phyloP scores from a whole-genome alignment of 2,797 vertebrate species.

The Sebastes glaucus region DNA sequence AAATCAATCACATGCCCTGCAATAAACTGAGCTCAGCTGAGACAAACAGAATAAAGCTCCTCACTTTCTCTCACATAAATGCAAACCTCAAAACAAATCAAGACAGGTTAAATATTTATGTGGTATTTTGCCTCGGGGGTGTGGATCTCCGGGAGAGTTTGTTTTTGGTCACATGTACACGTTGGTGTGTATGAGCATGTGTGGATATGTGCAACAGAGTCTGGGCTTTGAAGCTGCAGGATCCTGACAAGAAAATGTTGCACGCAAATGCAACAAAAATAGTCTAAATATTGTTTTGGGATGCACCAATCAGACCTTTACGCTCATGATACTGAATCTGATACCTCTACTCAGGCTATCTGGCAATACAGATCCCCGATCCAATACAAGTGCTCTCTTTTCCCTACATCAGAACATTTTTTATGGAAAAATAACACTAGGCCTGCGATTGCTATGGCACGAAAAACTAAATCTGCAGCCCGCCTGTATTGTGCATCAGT shows the following conservation, averaged over 20 bases:
- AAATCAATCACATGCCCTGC: not conserved
- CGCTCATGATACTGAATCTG: not conserved
- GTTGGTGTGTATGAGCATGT: not conserved
- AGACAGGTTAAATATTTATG: conserved; percentile 5
- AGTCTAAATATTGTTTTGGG: not conserved
- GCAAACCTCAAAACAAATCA: conserved; percentile 16
- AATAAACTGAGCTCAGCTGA: conserved; percentile 12
- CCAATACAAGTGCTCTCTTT: not conserved
- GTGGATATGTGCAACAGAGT: not conserved
- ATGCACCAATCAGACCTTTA: not conserved
- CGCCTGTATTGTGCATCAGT: no score
- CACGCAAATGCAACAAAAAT: not conserved
- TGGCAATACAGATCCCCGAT: not conserved
- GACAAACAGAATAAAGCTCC: conserved; percentile 1
- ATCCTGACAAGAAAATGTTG: not conserved
- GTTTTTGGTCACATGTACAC: not conserved
- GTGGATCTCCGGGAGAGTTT: not conserved
- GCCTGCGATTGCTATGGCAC: not conserved
- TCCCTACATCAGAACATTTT: no score
- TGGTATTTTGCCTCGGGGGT: not conserved
- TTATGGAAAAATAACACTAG: not conserved
- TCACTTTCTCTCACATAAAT: not conserved
- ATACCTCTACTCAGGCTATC: not conserved
- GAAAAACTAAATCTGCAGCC: not conserved
- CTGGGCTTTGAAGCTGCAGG: not conserved